Base-by-base conservation (phyloP, 2,797 vertebrate genomes). In the Lophius americanus region DNA sequence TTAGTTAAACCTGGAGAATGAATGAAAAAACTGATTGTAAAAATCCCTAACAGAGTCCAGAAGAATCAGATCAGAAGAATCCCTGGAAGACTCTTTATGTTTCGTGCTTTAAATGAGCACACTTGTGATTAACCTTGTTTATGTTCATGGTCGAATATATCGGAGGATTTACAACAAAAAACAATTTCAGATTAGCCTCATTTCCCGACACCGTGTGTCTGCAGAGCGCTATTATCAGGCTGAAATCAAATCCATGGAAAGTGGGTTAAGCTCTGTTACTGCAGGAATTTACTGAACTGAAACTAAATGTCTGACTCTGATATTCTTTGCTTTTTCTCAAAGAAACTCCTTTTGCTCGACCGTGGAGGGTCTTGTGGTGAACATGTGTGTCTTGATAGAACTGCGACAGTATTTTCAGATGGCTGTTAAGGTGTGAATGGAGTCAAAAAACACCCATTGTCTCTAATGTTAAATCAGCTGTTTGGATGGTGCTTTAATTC, bases 161-260 rank as follows among this genome's bases (percentile, higher is more conserved):
- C n/a, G 60, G n/a, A 53, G 50, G 72, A 82, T 83, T 88, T 74
- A 44, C 38, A 53, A 70, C 44, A 63, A 77, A 75, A 60, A 49
- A 51, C 64, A 60, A 63, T 53, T 64, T 70, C 33, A 84, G 83
- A 89, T 85, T 85, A 87, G 39, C 74, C 84, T 82, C 75, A 78
- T 84, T 81, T 79, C 51, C 49, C 63, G 62, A 35, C 33, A 23
- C 23, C 11, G 39, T 52, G 32, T 46, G 55, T 41, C 58, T n/a
- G 39, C 54, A 64, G 41, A 68, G 35, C 32, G 41, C 44, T 56
- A 67, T 71, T 74, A 84, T 78, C 64, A 51, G 42, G 32, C 65
- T 48, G 12, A 69, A 59, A 70, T 60, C 76, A 54, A 85, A 65
- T 73, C 44, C 44, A 47, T 51, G 41, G 61, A 70, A 89, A 84